These are phyloP conservation scores for Petaurus breviceps DNA, from an alignment of 2,113 vertebrate species.

Conservation along the genomic window DNA sequence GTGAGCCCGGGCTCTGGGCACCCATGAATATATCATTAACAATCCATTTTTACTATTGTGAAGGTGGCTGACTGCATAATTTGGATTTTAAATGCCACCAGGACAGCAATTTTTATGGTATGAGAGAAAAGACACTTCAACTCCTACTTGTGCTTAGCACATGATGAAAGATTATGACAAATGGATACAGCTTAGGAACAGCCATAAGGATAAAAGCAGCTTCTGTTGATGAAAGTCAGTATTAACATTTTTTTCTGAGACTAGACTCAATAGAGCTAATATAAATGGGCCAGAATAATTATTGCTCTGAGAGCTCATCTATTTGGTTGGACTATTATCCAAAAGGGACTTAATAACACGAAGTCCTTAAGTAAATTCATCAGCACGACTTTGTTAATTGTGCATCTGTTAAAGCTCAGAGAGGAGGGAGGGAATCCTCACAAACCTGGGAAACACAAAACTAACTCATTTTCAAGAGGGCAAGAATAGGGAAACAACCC, in stretches of 20 bases:
- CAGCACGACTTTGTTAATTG: constrained; percentile 69
- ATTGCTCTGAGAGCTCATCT: constrained; percentile 81
- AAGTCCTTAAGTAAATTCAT: constrained; percentile 80
- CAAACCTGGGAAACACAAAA: constrained; percentile 24
- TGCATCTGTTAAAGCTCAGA: constrained; percentile 77
- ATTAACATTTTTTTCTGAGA: constrained; percentile 79
- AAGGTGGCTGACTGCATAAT: constrained; percentile 56
- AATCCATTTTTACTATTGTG: constrained; percentile 42
- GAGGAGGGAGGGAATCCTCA: constrained; percentile 65
- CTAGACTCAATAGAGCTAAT: constrained; percentile 79
- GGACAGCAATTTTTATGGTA: constrained; percentile 62
- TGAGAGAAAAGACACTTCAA: constrained; percentile 67
- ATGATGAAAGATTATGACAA: constrained; percentile 79
- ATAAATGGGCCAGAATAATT: constrained; percentile 82
- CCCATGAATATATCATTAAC: constrained; percentile 49
- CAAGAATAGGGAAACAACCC: constrained; percentile 1
- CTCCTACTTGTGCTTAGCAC: constrained; percentile 68
- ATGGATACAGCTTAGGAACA: constrained; percentile 78
- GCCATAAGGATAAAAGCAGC: constrained; percentile 78
- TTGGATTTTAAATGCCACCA: constrained; percentile 72
- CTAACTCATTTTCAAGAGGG: background rate
- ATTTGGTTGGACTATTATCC: constrained; percentile 78
- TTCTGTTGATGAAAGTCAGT: constrained; percentile 82
- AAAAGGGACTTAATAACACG: constrained; percentile 75
- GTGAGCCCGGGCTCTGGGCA: constrained; percentile 13